A percentile compares a stretch with the other conserved stretches of the same genome.
phyloP scores from a whole-genome alignment of 2,888 invertebrate species.

The Dermolepida albohirtum region DNA sequence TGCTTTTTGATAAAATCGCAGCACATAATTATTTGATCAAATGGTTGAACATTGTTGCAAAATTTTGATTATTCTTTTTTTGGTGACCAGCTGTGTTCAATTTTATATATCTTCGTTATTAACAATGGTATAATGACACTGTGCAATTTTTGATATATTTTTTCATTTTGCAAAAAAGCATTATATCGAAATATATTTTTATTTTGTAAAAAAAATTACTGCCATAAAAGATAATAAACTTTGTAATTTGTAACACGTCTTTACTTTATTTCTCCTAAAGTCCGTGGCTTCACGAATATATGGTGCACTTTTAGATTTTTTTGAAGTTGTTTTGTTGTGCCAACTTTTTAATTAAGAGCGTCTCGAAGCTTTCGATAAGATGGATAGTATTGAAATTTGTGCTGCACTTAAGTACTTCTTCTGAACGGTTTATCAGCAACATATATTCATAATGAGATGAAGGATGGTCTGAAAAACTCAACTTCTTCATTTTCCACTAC shows the following conservation, averaged over 20 bases:
- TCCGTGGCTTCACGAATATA: too few species aligned
- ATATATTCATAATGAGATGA: too few species aligned
- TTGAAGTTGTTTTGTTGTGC: too few species aligned
- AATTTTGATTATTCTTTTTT: slow-evolving; percentile 36
- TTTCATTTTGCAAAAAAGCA: slow-evolving; percentile 30
- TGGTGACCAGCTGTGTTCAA: slow-evolving; percentile 50
- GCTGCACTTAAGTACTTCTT: too few species aligned
- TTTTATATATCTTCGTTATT: slow-evolving; percentile 45
- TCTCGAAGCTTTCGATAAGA: too few species aligned
- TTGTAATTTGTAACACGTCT: slow-evolving; percentile 40
- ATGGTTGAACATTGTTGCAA: slow-evolving; percentile 38
- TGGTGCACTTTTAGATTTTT: too few species aligned
- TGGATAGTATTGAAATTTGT: too few species aligned
- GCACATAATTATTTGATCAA: slow-evolving; percentile 7
- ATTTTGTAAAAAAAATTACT: slow-evolving; percentile 42
- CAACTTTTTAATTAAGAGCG: too few species aligned
- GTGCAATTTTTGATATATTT: slow-evolving; percentile 39
- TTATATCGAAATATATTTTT: slow-evolving; percentile 35
- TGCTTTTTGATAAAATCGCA: slow-evolving; percentile 35
- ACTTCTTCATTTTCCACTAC: too few species aligned
- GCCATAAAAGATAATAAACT: slow-evolving; percentile 45
- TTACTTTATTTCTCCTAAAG: too few species aligned
- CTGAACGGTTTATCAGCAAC: too few species aligned
- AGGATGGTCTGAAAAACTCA: too few species aligned
- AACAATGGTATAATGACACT: slow-evolving; percentile 33